Percentiles rank a stretch among this genome's conserved stretches.
These are phyloP conservation scores for Bactericera cockerelli DNA, from an alignment of 1,140 invertebrate species.

Conservation along the genomic window DNA sequence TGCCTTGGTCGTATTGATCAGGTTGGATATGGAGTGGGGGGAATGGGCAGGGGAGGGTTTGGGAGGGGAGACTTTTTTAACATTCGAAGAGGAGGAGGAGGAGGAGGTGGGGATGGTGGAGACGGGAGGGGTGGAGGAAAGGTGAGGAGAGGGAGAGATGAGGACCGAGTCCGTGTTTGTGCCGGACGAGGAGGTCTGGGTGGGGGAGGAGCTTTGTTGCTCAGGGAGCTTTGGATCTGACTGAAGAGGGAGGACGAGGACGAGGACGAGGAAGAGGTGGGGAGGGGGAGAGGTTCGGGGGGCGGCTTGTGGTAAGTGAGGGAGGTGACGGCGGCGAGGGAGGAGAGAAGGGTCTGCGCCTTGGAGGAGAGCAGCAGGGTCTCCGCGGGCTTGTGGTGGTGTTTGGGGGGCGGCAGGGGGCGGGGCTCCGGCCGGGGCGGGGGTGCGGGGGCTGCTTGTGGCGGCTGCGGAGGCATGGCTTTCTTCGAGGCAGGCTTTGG, in stretches of 20 bases:
- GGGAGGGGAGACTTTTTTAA: neutral
- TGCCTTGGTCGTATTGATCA: slow-evolving; percentile 4
- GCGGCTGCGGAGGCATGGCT: neutral
- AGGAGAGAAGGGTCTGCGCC: no score
- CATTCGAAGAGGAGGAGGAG: neutral
- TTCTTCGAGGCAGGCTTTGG: slow-evolving; percentile 3
- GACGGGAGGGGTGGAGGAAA: neutral
- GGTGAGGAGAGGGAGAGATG: no score
- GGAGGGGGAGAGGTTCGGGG: no score
- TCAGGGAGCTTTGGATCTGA: slow-evolving; percentile 5
- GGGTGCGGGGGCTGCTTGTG: neutral
- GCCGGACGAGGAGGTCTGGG: neutral
- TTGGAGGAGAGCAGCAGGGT: no score
- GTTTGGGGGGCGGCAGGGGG: no score
- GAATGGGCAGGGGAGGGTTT: neutral
- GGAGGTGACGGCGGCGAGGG: no score
- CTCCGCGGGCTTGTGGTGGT: no score
- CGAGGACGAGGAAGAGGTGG: no score
- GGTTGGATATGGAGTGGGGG: neutral
- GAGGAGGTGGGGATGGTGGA: neutral
- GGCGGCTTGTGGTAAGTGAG: no score
- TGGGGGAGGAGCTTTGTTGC: neutral
- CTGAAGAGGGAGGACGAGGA: neutral
- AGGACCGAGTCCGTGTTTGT: neutral
- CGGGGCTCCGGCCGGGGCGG: neutral